Base-by-base conservation (phyloP, 2,113 vertebrate genomes). In the Romanogobio albipinnatus region DNA sequence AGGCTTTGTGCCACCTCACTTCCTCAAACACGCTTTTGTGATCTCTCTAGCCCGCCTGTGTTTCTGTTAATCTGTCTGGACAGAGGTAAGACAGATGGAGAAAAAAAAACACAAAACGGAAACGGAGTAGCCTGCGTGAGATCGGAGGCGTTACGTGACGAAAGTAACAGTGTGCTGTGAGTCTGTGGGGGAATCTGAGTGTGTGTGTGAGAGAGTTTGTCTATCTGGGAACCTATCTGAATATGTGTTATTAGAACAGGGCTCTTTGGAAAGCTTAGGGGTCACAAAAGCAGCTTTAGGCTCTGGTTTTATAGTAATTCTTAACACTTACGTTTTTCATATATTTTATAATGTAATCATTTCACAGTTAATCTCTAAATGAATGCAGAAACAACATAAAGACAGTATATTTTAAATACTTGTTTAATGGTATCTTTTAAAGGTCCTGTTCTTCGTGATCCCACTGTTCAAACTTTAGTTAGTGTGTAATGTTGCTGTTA, bases 161-260 rank as follows among this genome's bases (percentile, higher is more conserved):
- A 91, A 90, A 89, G 89, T 90, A 84, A 73, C 88, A 75, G 59
- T 66, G 53, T 26, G 4, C 47, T 84, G 90, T 53, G 84, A 91
- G 83, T 76, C 84, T 74, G 73, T 68, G 8, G 71, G 66, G 47
- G 76, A 62, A 76, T 66, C 78, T 71, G 45, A 56, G 80, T 75
- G 53, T 59, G 61, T 8, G 59, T 68, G 68, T 33, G 47, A 14
- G 62, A 47, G 61, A 71, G 82, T 59, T 62, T 84, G 59, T 62
- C 58, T 15, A 76, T 26, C 47, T 83, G 74, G 26, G 47, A 77
- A 82, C 58, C 45, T 24, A n/a, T n/a, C n/a, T 45, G 36, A 79
- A 45, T 71, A 17, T 49, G 70, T 87, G 82, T 80, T 74, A 51
- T 58, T 79, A 73, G 22, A 51, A 62, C 68, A 53, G 4, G 39